phyloP scores from a whole-genome alignment of 1,140 invertebrate species.

The Trialeurodes vaporariorum region DNA sequence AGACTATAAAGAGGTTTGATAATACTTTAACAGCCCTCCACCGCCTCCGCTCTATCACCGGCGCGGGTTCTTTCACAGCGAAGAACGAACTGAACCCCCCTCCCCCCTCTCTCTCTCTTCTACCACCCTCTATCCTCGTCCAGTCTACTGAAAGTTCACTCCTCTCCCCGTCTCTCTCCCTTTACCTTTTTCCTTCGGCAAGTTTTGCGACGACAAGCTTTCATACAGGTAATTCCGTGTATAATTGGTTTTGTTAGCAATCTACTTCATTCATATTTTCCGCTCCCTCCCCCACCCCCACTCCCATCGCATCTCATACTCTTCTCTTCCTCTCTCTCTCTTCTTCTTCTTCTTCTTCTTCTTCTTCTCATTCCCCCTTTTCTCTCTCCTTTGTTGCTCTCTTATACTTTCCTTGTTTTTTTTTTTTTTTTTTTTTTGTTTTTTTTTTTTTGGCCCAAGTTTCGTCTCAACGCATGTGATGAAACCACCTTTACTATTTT shows the following conservation, averaged over 20 bases:
- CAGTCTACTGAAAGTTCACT: neutral
- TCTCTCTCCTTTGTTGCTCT: too few relatives aligned
- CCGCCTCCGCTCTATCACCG: too few relatives aligned
- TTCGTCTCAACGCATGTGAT: neutral
- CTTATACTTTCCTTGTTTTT: too few relatives aligned
- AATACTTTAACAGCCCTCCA: neutral
- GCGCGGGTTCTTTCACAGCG: neutral
- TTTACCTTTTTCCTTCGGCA: neutral
- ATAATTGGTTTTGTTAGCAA: slow-evolving; percentile 1
- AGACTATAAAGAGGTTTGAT: neutral
- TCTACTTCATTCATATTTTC: slow-evolving; percentile 1
- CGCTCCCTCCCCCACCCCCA: too few relatives aligned
- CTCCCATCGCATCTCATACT: too few relatives aligned
- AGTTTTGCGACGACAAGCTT: neutral
- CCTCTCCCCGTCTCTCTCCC: neutral
- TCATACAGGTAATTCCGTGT: neutral
- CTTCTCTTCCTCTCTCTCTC: too few relatives aligned
- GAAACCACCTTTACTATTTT: too few relatives aligned
- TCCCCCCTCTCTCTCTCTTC: neutral
- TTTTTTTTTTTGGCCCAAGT: too few relatives aligned
- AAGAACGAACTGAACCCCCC: neutral
- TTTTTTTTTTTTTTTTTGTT: too few relatives aligned
- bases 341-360: too few relatives aligned
- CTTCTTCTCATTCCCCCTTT: too few relatives aligned
- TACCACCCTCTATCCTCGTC: too few relatives aligned